Conservation (phyloP, 2,113 vertebrate genomes). For the Alces alces region DNA sequence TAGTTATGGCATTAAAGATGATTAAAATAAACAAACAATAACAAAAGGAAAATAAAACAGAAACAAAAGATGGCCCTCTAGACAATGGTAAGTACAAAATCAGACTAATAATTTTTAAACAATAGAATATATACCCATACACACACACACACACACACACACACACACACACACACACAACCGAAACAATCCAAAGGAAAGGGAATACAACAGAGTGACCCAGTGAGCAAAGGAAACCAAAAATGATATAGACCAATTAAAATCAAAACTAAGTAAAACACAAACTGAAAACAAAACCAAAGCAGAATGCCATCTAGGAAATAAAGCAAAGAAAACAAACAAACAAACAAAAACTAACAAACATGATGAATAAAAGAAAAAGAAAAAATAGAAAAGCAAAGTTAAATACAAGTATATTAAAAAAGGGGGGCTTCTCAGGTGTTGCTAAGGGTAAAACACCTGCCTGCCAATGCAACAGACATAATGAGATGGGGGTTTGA, state of each 20-base stretch:
- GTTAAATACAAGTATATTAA: background rate
- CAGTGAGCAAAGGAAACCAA: background rate
- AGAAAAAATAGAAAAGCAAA: background rate
- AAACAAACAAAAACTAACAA: background rate
- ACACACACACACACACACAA: background rate
- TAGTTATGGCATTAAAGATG: background rate
- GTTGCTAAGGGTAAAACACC: background rate
- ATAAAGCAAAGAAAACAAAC: background rate
- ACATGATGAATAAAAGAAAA: background rate
- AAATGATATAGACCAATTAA: background rate
- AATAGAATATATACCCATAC: background rate
- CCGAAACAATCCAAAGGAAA: background rate
- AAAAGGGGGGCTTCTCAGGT: background rate
- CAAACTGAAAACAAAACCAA: background rate
- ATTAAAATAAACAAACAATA: background rate
- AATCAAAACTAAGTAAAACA: background rate
- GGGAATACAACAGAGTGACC: background rate
- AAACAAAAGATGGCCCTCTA: background rate
- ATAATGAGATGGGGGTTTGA: background rate
- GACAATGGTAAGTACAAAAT: background rate
- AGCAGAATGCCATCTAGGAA: background rate
- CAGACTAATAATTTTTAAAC: background rate
- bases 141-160: background rate
- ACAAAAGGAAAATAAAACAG: background rate
- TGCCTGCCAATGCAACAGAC: background rate